phyloP scores from a whole-genome alignment of 2,797 vertebrate genomes.

The Eidolon dupreanum region DNA sequence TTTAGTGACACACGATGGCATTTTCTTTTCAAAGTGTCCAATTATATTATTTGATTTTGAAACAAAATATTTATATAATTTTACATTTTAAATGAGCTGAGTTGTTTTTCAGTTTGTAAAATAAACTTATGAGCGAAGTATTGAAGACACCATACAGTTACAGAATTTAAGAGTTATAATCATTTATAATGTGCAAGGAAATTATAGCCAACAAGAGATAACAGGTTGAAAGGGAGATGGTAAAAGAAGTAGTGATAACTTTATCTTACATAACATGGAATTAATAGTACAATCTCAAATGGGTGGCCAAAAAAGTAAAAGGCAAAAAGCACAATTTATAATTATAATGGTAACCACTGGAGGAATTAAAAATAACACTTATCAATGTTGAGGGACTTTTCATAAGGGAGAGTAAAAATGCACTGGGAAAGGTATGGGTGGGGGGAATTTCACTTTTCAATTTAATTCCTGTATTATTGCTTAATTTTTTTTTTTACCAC shows the following conservation, averaged over 20 bases:
- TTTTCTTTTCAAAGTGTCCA: neutral
- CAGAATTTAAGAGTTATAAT: neutral
- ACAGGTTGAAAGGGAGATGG: too few species aligned
- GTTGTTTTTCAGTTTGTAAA: neutral
- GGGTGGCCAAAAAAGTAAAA: neutral
- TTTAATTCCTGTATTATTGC: neutral
- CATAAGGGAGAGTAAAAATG: neutral
- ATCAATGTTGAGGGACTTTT: neutral
- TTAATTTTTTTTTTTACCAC: too few species aligned
- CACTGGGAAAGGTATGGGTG: neutral
- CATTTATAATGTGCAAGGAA: neutral
- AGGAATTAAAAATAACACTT: neutral
- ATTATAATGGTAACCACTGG: neutral
- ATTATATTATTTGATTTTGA: neutral
- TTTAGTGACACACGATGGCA: neutral
- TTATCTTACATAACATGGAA: neutral
- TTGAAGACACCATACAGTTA: neutral
- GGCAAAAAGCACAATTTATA: neutral
- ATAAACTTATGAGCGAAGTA: neutral
- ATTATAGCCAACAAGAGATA: neutral
- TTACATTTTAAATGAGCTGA: neutral
- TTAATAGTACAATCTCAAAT: neutral
- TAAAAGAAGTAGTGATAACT: neutral
- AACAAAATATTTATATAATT: neutral
- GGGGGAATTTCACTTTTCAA: neutral